These are phyloP conservation scores for Oplegnathus fasciatus DNA, from an alignment of 2,113 vertebrate species.

Conservation along the genomic window DNA sequence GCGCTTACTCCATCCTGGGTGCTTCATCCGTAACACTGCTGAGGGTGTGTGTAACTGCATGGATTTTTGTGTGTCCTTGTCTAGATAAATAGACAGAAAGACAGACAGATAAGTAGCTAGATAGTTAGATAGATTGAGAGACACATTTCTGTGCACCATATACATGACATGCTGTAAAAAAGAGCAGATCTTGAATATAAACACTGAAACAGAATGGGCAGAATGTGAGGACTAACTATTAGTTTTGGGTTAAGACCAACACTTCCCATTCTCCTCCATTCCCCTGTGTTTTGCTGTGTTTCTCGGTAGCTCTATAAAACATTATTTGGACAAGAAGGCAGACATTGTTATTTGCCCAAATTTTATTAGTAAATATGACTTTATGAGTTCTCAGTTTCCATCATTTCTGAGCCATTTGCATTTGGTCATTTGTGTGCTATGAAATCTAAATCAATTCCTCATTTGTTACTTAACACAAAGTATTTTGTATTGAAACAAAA, in stretches of 20 bases:
- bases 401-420: slow-evolving; percentile 24
- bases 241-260: slow-evolving; percentile 50
- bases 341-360: slow-evolving; percentile 54
- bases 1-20: slow-evolving; percentile 30
- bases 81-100: neutral
- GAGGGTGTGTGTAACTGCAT: neutral
- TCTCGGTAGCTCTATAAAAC: slow-evolving; percentile 52
- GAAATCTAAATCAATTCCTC: slow-evolving; percentile 41
- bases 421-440: slow-evolving; percentile 49
- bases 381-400: slow-evolving; percentile 54
- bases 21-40: neutral
- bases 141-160: slow-evolving; percentile 15
- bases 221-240: slow-evolving; percentile 54
- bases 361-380: slow-evolving; percentile 66
- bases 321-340: slow-evolving; percentile 55
- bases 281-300: slow-evolving; percentile 8
- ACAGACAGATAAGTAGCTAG: neutral
- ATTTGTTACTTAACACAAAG: slow-evolving; percentile 40
- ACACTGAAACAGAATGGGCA: slow-evolving; percentile 34
- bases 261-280: slow-evolving; percentile 27
- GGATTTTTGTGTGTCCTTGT: neutral
- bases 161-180: neutral
- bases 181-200: slow-evolving; percentile 25
- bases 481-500: slow-evolving; percentile 38
- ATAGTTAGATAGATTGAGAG: neutral